Evolutionary conservation across 2,113 vertebrate species (phyloP).

Genomic region (Anhinga anhinga): DNA sequence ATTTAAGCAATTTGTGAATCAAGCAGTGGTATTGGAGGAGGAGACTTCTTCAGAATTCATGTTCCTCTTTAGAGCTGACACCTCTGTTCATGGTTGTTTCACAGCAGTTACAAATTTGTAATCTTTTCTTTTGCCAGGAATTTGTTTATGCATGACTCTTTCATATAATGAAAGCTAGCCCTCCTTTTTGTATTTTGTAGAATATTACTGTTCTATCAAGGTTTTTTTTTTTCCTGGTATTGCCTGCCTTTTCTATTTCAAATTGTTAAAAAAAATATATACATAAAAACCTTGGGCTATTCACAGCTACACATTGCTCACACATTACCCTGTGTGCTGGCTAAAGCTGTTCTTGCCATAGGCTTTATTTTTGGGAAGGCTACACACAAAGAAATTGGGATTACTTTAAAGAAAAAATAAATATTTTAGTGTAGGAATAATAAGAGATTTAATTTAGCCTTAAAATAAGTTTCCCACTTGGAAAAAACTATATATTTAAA

Average conservation of each 20-base stretch:
- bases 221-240: neutral
- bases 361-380: neutral
- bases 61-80: neutral
- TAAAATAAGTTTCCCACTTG: neutral
- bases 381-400: neutral
- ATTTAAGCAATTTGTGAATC: neutral
- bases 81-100: neutral
- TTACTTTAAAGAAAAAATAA: neutral
- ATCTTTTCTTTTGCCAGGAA: neutral
- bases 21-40: neutral
- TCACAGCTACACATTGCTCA: neutral
- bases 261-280: neutral
- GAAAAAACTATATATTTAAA: neutral
- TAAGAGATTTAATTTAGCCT: neutral
- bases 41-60: neutral
- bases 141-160: neutral
- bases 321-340: neutral
- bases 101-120: neutral
- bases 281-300: neutral
- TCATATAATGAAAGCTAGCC: neutral
- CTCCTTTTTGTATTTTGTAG: neutral
- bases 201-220: neutral
- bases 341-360: slow-evolving; percentile 10
- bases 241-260: neutral
- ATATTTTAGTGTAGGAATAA: neutral